Base-by-base conservation (phyloP, 1,140 invertebrate genomes). In the Listronotus oregonensis region DNA sequence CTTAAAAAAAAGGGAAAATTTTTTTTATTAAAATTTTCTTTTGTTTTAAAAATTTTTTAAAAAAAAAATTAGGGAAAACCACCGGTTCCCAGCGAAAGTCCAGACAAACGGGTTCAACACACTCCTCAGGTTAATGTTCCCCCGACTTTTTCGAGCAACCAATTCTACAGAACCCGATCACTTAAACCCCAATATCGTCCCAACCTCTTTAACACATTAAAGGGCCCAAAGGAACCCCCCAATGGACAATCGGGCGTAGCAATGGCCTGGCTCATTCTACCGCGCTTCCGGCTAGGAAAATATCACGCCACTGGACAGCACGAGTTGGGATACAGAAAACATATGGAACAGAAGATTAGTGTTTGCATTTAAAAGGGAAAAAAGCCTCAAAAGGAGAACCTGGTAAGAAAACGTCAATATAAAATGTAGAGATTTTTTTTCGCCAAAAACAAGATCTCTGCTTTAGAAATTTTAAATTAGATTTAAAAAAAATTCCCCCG, bases 311-410 rank as follows among this genome's bases (percentile, higher is more conserved):
- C 49, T 72, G 32, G 72, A 73, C 56, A 64, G 46, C 37, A 70
- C 62, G n/a, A 43, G 37, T 10, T 21, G 68, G 31, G 73, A 75
- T 11, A 39, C 40, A 10, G 71, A 73, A 73, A 72, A 34, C 46
- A 61, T 14, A 42, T 58, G 46, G 73, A 75, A 50, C 71, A 71
- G 39, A 73, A 73, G 61, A 56, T 71, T 17, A 73, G 71, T 42
- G 73, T 72, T 0, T 67, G 64, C 46, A 71, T 67, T 12, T 58
- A 73, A 55, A 73, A 75, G 63, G 72, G 72, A 34, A 72, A 73
- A 39, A 43, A 14, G 15, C 64, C 31, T 6, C 44, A 5, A 71
- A 68, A 65, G 60, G 64, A n/a, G 72, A 72, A 51, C 42, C 66
- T 1, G 60, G 63, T 58, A 54, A 39, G 42, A 6, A 18, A 8